Base-by-base conservation (phyloP, 2,797 vertebrate species). In the Apogon talboti region DNA sequence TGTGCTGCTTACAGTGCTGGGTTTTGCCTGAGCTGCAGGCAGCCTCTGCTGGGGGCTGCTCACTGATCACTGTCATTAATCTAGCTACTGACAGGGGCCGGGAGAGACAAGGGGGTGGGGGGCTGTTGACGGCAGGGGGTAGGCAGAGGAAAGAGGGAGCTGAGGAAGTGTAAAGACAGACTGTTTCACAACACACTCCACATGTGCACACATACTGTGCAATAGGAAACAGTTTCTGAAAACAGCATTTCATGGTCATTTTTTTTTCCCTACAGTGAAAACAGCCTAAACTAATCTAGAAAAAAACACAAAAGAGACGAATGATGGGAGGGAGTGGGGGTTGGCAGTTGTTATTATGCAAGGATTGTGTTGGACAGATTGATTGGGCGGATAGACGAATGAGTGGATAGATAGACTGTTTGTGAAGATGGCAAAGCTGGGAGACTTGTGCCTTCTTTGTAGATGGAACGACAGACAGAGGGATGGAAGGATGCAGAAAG, bases 61-160 rank as follows among this genome's bases (percentile, higher is more conserved):
- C 81, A 76, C 83, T 91, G 91, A 94, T 93, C 93, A 92, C 87
- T 91, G 91, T 88, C 92, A 94, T 94, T 93, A 94, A 94, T 94
- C 93, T 93, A 81, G 74, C 87, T 51, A 62, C 87, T 94, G 92
- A 92, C 92, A 91, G 90, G 73, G 86, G 76, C 85, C 67, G 63
- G 79, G 83, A 85, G 86, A 87, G 84, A 83, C 66, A 62, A 61
- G 63, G 71, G 85, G 68, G 59, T 52, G 66, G 55, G 59, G 54
- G 47, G n/a, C n/a, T n/a, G n/a, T n/a, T 73, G 61, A 38, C 64
- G 70, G 77, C 60, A 62, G 66, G 54, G 76, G 72, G 58, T 69
- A 55, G 60, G 69, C 53, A 61, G 41, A 42, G 28, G 54, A 71
- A 62, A 37, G 67, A 53, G 70, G 41, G 46, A 24, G 53, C 71